Evolutionary conservation across 2,113 vertebrate genomes (phyloP), one percentile per base, ranked within the genome.

Genomic region (Catharus fuscescens): DNA sequence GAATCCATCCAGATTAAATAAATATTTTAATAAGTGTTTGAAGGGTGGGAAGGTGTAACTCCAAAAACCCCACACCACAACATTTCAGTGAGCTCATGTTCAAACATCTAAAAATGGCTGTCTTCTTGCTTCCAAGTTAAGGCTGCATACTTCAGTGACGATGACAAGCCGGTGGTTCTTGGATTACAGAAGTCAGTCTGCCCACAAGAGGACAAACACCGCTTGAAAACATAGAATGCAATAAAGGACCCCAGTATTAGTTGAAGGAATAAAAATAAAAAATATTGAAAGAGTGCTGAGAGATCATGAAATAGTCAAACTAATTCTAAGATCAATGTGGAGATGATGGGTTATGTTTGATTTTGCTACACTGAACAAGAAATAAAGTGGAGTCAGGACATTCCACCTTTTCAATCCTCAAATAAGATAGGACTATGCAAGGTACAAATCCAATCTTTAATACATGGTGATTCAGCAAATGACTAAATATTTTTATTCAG

Each of bases 21-120:
- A 48, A 15, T 32, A 38, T 20, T 73, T 66, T 26, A 52, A n/a
- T 12, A 74, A 64, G 60, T 12, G n/a, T 31, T n/a, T 48, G 8
- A 23, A 28, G 34, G 4, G 1, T 8, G 1, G 5, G 3, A 11
- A 10, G 12, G 16, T 20, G 20, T 7, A 28, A 81, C 45, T 77
- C 36, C 32, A 72, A 48, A 89, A 87, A 6, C 8, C 16, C 25
- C 17, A 36, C 65, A 70, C 5, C 14, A 69, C 13, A 65, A 26
- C 4, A 64, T 48, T 17, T 57, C 18, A 17, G 44, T 60, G 40
- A 79, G 23, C 88, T 70, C 23, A 38, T 5, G 29, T 66, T 60
- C 47, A 62, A 70, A 45, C 19, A 71, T 18, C 47, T 62, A 48
- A 67, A 90, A 86, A 40, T 23, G 28, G 19, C 36, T 65, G 17